phyloP scores from a whole-genome alignment of 2,113 vertebrate species.

The Balaeniceps rex region DNA sequence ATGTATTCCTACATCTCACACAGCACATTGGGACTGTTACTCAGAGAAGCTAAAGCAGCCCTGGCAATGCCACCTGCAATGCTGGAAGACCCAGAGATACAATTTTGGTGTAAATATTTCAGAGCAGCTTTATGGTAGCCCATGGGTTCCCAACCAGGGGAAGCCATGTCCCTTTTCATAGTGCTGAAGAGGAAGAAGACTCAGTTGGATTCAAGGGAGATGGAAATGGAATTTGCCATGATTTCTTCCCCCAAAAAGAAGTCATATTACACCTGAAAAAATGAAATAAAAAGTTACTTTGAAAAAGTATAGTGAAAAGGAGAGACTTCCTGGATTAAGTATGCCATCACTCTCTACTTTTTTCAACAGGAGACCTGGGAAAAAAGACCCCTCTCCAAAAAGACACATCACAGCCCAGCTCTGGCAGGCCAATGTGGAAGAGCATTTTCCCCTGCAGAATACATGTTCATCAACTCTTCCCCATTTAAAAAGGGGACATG shows the following conservation, averaged over 20 bases:
- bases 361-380: neutral
- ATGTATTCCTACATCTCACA: neutral
- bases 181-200: neutral
- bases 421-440: neutral
- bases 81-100: neutral
- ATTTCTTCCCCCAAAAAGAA: neutral
- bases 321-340: neutral
- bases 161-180: neutral
- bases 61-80: neutral
- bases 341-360: neutral
- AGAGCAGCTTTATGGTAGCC: neutral
- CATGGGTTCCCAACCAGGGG: neutral
- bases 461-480: neutral
- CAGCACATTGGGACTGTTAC: neutral
- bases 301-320: neutral
- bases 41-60: neutral
- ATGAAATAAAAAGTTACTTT: neutral
- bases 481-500: neutral
- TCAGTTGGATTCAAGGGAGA: neutral
- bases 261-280: neutral
- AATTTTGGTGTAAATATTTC: neutral
- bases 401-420: neutral
- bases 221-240: neutral
- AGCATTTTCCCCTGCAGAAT: neutral
- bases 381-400: neutral